Evolutionary conservation across 2,888 invertebrate species (phyloP), one percentile per base, ranked within the genome.

Genomic region (Portevinia maculata): DNA sequence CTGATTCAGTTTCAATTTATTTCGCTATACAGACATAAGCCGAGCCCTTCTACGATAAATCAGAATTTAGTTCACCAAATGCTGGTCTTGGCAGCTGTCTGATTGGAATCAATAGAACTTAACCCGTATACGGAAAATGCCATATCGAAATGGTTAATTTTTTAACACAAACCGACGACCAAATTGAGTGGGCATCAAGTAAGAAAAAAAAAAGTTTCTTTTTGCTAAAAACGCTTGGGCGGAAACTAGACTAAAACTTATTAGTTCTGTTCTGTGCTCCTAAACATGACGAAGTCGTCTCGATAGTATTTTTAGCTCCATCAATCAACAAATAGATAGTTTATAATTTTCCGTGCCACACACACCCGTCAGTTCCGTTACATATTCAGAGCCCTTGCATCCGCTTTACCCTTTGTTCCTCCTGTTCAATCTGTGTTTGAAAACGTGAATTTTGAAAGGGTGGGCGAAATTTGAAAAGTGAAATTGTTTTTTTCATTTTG

Each of bases 271-370:
- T 39, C 21, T 32, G 39, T 46, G 39, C 57, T 24, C 34, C 11
- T 28, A 24, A n/a, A 44, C 41, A 75, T 37, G 50, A 37, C 24
- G 8, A 28, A 28, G 9, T n/a, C 17, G 9, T n/a, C 28, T 17
- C 44, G 9, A 15, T 1, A 15, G 21, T 75, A 75, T 75, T 75
- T 75, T 75, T 75, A 75, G 69, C 53, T 59, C 52, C 59, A 34
- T 75, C 69, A 60, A 60, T 60, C 69, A 69, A 21, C 52, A 21
- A 5, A 6, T 11, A 48, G 15, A 60, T 44, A 52, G 37, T 37
- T 53, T 53, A 53, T 46, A 52, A 44, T 37, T 46, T 46, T 30
- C 41, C 7, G 39, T 13, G 19, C 37, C 55, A 15, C 46, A 21
- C 21, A 57, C 7, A 28, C 24, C 21, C 37, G 17, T 13, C 44